Percentiles rank a stretch among this genome's conserved stretches.
Evolutionary conservation across 1,140 invertebrate genomes (phyloP).

Genomic region (Drosophila tani): DNA sequence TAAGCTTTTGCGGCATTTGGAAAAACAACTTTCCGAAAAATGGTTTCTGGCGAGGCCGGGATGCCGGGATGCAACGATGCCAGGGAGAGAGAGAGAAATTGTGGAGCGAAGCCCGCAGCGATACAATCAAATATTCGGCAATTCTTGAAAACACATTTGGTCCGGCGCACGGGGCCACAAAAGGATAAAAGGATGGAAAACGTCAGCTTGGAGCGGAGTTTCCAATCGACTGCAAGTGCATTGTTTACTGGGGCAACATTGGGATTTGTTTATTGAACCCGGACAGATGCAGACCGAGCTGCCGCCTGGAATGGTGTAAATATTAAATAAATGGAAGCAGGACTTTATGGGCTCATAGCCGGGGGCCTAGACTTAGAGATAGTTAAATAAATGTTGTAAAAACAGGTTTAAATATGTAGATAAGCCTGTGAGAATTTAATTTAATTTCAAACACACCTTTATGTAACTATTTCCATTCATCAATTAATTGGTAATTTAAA

Average conservation of each 20-base stretch:
- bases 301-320: slow-evolving; percentile 20
- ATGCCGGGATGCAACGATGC: too few relatives aligned
- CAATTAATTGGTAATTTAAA: too few relatives aligned
- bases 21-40: slow-evolving; percentile 25
- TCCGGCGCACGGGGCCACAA: slow-evolving; percentile 1
- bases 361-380: background rate
- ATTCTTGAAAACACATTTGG: slow-evolving; percentile 35
- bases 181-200: slow-evolving; percentile 11
- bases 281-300: background rate
- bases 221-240: slow-evolving; percentile 32
- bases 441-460: too few relatives aligned
- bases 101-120: slow-evolving; percentile 10
- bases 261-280: slow-evolving; percentile 32
- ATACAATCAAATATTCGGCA: slow-evolving; percentile 35
- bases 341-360: too few relatives aligned
- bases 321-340: background rate
- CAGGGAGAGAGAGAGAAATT: background rate
- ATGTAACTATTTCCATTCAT: too few relatives aligned
- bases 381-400: background rate
- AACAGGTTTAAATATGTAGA: slow-evolving; percentile 12
- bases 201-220: slow-evolving; percentile 13
- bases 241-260: slow-evolving; percentile 27
- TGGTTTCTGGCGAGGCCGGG: background rate
- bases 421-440: too few relatives aligned
- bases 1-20: slow-evolving; percentile 22